These are phyloP conservation scores for Callithrix jacchus DNA, from an alignment of 2,113 vertebrate species.

Conservation along the genomic window DNA sequence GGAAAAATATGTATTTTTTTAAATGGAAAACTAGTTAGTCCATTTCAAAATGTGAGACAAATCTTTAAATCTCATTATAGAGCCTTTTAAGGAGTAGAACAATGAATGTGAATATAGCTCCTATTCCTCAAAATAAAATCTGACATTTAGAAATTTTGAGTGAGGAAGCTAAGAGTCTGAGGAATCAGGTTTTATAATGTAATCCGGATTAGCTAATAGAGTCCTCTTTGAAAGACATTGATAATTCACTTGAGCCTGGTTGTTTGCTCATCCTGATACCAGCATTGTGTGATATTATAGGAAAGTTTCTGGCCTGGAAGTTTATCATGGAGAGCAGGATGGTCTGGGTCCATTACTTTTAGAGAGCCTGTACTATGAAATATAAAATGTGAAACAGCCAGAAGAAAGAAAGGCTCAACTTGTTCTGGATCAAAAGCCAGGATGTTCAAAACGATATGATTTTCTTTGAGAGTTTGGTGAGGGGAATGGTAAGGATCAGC, in stretches of 20 bases:
- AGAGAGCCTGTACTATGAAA: background rate
- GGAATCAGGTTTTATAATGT: background rate
- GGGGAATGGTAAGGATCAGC: background rate
- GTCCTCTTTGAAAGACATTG: background rate
- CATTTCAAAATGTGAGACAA: slow-evolving; percentile 34
- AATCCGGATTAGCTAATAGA: background rate
- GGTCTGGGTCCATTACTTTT: no score
- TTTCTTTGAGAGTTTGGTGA: background rate
- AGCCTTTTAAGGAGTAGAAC: background rate
- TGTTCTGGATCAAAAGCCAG: background rate
- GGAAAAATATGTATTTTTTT: background rate
- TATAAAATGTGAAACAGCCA: background rate
- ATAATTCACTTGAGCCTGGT: background rate
- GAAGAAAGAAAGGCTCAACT: background rate
- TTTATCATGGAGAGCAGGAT: background rate
- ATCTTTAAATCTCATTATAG: background rate
- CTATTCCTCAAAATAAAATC: background rate
- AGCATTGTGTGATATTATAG: background rate
- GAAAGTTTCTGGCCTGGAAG: background rate
- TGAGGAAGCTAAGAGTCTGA: background rate
- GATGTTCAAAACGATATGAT: background rate
- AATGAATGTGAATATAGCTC: background rate
- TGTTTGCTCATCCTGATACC: background rate
- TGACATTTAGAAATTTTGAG: slow-evolving; percentile 16
- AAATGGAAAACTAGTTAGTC: background rate